Evolutionary conservation across 1,140 invertebrate species (phyloP).

Genomic region (Mylabris phalerata): DNA sequence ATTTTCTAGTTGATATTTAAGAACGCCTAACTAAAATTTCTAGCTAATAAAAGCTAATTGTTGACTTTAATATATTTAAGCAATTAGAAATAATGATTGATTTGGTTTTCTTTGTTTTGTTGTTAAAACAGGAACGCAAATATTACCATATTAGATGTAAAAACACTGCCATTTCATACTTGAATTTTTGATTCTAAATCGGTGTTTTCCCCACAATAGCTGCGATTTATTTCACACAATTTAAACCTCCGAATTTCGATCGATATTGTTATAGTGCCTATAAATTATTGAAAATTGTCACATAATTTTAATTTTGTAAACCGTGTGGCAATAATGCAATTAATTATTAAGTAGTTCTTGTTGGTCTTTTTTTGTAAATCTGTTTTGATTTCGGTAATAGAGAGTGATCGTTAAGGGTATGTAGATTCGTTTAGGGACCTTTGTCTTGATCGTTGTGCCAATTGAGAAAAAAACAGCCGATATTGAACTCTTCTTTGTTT

Average conservation of each 20-base stretch:
- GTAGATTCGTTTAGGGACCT: no score
- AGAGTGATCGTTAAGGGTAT: no score
- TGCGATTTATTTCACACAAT: neutral
- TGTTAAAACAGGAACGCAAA: slow-evolving; percentile 1
- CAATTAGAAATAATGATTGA: slow-evolving; percentile 20
- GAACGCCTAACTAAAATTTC: slow-evolving; percentile 7
- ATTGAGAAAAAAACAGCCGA: no score
- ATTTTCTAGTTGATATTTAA: slow-evolving; percentile 16
- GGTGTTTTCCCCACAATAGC: neutral
- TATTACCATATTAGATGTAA: slow-evolving; percentile 12
- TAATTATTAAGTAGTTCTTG: neutral
- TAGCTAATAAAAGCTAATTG: slow-evolving; percentile 18
- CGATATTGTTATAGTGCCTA: neutral
- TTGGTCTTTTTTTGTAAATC: neutral
- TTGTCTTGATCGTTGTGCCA: no score
- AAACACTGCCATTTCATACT: slow-evolving; percentile 22
- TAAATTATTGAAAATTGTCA: neutral
- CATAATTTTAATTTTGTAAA: neutral
- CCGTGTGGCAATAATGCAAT: neutral
- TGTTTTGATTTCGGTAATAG: neutral
- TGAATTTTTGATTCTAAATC: slow-evolving; percentile 15
- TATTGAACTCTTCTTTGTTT: no score
- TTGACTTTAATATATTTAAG: slow-evolving; percentile 21
- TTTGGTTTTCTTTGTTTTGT: slow-evolving; percentile 8
- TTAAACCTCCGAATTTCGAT: neutral